Percentiles rank a stretch among this genome's conserved stretches.
Evolutionary conservation across 92 coral and sea anemone species (phyloP).

Genomic region (Phenganax marumi): DNA sequence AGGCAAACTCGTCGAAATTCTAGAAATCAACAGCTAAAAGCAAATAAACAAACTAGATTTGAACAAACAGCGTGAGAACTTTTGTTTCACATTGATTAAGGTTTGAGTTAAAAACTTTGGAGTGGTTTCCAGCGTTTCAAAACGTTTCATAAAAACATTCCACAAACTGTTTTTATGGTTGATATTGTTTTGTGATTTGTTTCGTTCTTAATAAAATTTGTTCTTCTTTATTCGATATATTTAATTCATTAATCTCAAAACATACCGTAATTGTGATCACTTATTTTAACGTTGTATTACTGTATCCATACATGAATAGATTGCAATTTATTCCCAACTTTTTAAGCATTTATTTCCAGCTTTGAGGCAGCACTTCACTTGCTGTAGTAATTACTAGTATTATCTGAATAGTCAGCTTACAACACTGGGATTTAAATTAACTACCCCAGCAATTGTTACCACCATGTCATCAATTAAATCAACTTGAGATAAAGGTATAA

Average conservation of each 20-base stretch:
- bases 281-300: not conserved
- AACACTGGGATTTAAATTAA: slow-evolving; percentile 38
- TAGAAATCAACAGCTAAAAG: not conserved
- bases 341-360: not conserved
- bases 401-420: not conserved
- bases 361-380: slow-evolving; percentile 2
- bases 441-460: slow-evolving; percentile 41
- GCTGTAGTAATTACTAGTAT: not conserved
- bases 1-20: not conserved
- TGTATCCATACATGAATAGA: not conserved
- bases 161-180: not conserved
- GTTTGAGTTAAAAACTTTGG: no score
- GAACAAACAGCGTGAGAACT: no score
- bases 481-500: slow-evolving; percentile 38
- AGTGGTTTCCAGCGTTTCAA: no score
- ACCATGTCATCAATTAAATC: slow-evolving; percentile 38
- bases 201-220: not conserved
- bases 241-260: not conserved
- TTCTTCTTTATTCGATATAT: no score
- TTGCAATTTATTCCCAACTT: not conserved
- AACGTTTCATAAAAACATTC: no score
- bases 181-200: not conserved
- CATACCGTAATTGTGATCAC: not conserved
- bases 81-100: no score
- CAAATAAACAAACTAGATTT: no score